These are phyloP conservation scores for Piaya cayana DNA, from an alignment of 2,113 vertebrate genomes.

Conservation along the genomic window DNA sequence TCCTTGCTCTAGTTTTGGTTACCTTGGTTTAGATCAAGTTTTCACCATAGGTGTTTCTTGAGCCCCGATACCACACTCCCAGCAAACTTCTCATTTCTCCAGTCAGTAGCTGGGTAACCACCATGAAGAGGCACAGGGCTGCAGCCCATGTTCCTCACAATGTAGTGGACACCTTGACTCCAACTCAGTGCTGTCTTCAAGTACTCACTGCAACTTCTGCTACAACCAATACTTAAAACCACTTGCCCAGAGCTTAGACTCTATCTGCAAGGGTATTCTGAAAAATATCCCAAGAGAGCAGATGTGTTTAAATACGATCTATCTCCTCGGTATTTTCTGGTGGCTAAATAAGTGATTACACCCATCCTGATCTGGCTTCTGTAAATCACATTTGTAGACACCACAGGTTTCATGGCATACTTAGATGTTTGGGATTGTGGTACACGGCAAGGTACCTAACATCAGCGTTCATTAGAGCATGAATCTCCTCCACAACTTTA, in stretches of 20 bases:
- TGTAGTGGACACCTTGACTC: background rate
- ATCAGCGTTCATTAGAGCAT: fast-evolving
- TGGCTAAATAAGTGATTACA: background rate
- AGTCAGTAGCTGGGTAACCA: background rate
- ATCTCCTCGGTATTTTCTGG: background rate
- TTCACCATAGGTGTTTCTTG: background rate
- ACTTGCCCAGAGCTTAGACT: background rate
- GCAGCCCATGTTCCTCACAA: fast-evolving
- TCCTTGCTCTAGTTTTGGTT: background rate
- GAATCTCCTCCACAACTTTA: background rate
- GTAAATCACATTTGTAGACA: background rate
- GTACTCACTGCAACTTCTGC: background rate
- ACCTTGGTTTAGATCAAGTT: background rate
- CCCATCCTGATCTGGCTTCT: background rate
- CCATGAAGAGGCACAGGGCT: background rate
- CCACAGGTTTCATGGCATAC: background rate
- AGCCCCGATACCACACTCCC: background rate
- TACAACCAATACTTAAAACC: fast-evolving
- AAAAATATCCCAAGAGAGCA: background rate
- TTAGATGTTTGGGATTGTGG: background rate
- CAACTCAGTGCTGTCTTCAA: background rate
- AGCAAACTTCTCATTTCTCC: background rate
- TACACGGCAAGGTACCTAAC: background rate
- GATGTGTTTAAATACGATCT: background rate
- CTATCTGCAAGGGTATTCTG: background rate